These are phyloP conservation scores for Halichondria panicea DNA, from an alignment of 37 sponge, comb jelly and placozoan species.

Conservation along the genomic window DNA sequence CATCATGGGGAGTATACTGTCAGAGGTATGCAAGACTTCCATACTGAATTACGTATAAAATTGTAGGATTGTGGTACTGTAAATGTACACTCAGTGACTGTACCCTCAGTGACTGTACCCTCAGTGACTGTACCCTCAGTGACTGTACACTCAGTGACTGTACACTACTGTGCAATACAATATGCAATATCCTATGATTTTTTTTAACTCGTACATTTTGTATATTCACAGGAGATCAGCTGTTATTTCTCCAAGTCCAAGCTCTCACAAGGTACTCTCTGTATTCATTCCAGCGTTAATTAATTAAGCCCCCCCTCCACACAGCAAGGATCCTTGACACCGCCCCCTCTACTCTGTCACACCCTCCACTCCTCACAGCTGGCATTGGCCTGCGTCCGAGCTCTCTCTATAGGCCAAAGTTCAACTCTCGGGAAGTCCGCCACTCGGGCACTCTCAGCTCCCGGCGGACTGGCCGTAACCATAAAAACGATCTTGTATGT, in stretches of 20 bases:
- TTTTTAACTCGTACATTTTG: background rate
- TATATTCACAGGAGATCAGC: conserved; percentile 17
- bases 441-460: conserved; percentile 9
- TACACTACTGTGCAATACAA: too few relatives aligned
- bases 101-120: background rate
- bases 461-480: background rate
- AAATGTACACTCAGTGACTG: background rate
- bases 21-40: conserved; percentile 4
- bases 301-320: background rate
- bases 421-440: background rate
- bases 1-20: conserved; percentile 23
- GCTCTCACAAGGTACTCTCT: background rate
- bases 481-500: background rate
- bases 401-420: background rate
- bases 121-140: background rate
- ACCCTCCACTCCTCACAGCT: conserved; percentile 14
- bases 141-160: too few relatives aligned
- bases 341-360: background rate
- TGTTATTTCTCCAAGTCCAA: background rate
- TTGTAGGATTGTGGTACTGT: too few relatives aligned
- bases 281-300: background rate
- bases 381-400: conserved; percentile 1
- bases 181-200: background rate
- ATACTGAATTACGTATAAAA: too few relatives aligned
- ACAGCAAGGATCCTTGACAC: background rate